phyloP scores from a whole-genome alignment of 2,888 invertebrate species.

The Synergus gifuensis region DNA sequence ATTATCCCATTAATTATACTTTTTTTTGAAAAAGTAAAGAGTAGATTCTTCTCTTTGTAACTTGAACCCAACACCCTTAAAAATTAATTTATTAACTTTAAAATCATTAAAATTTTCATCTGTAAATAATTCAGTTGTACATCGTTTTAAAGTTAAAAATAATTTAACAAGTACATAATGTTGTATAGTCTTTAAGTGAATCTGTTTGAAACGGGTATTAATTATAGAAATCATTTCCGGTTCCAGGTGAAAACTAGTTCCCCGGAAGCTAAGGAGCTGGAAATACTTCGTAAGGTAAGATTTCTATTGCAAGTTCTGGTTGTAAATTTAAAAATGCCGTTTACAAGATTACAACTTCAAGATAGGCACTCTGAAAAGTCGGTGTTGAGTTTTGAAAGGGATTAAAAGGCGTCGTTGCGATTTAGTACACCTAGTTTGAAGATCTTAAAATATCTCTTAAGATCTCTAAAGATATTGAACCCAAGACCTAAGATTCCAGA shows the following conservation, averaged over 20 bases:
- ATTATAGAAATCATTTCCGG: constrained; percentile 44
- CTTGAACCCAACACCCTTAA: no score
- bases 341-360: neutral
- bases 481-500: neutral
- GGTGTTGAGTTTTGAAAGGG: neutral
- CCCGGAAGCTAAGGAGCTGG: constrained; percentile 62
- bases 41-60: neutral
- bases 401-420: neutral
- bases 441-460: neutral
- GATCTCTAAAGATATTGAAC: neutral
- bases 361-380: neutral
- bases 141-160: neutral
- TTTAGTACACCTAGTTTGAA: neutral
- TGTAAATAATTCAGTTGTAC: neutral
- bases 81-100: no score
- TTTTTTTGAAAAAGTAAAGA: neutral
- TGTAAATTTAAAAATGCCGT: neutral
- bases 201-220: neutral
- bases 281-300: constrained; percentile 71
- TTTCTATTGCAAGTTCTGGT: neutral
- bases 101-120: neutral
- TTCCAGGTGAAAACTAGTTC: constrained; percentile 55
- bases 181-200: neutral
- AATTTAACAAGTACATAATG: neutral
- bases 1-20: constrained; percentile 5